Evolutionary conservation across 1,140 invertebrate genomes (phyloP).

Genomic region (Gryon sp.): DNA sequence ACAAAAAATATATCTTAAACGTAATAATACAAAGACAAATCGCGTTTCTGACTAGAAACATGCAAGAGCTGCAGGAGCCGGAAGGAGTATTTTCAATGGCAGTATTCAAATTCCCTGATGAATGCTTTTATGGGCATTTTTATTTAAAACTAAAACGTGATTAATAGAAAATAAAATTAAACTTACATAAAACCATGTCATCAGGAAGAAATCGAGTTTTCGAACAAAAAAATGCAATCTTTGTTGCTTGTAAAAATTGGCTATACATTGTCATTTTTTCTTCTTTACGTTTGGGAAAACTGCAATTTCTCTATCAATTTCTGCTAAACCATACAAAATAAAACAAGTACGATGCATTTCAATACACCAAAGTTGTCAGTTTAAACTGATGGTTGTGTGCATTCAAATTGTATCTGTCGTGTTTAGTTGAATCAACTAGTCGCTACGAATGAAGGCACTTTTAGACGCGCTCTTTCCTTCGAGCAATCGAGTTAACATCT

Average conservation of each 20-base stretch:
- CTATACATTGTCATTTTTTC: slow-evolving; percentile 5
- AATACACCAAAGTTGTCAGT: no score
- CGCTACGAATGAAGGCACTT: slow-evolving; percentile 11
- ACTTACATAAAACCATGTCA: slow-evolving; percentile 32
- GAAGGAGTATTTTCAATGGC: slow-evolving; percentile 76
- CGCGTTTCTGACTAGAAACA: slow-evolving; percentile 78
- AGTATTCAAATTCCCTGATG: slow-evolving; percentile 61
- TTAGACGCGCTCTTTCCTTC: background rate
- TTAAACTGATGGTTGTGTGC: no score
- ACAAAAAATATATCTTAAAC: slow-evolving; percentile 43
- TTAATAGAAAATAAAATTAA: slow-evolving; percentile 1
- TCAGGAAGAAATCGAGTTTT: slow-evolving; percentile 27
- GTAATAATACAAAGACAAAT: slow-evolving; percentile 61
- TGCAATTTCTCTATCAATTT: slow-evolving; percentile 25
- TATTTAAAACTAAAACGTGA: no score
- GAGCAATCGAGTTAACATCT: slow-evolving; percentile 16
- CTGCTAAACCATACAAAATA: slow-evolving; percentile 5
- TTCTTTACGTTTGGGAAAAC: slow-evolving; percentile 3
- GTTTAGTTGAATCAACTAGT: background rate
- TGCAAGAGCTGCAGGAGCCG: slow-evolving; percentile 75
- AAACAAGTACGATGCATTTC: slow-evolving; percentile 1
- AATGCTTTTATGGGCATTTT: no score
- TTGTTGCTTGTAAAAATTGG: slow-evolving; percentile 31
- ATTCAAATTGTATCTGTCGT: no score
- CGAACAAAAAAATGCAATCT: slow-evolving; percentile 58